Percentiles rank a stretch among this genome's conserved stretches.
Conservation (phyloP, 2,888 invertebrate species). For the Graphium colonna region DNA sequence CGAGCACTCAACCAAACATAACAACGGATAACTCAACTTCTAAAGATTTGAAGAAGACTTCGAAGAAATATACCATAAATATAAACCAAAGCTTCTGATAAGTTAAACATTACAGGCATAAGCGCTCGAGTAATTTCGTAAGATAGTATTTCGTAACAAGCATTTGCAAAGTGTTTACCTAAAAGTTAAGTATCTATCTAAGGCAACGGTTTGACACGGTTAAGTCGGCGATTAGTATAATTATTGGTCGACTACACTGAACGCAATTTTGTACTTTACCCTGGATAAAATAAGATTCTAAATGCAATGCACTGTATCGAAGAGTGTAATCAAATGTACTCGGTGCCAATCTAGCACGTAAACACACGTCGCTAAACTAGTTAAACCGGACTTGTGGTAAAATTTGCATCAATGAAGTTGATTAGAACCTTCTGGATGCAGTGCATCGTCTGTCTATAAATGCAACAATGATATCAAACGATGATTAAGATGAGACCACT, state of each 20-base stretch:
- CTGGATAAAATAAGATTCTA: neutral
- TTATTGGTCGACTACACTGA: neutral
- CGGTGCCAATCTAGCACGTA: neutral
- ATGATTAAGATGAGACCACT: too few relatives aligned
- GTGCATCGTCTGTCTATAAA: neutral
- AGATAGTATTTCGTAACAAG: neutral
- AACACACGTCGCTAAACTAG: conserved; percentile 5
- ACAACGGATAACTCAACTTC: too few relatives aligned
- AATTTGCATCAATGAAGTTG: conserved; percentile 4
- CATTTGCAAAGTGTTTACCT: neutral
- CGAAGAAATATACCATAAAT: too few relatives aligned
- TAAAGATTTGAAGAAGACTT: too few relatives aligned
- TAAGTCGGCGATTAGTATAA: neutral
- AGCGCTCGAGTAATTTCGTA: neutral
- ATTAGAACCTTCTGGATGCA: neutral
- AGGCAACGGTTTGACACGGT: neutral
- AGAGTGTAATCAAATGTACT: neutral
- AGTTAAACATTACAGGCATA: neutral
- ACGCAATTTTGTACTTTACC: neutral
- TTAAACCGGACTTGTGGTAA: conserved; percentile 1
- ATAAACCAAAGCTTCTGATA: neutral
- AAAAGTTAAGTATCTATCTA: neutral
- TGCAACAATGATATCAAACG: too few relatives aligned
- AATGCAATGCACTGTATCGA: neutral
- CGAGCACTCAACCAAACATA: too few relatives aligned